Evolutionary conservation across 2,113 vertebrate genomes (phyloP).

Genomic region (Amphiprion ocellaris): DNA sequence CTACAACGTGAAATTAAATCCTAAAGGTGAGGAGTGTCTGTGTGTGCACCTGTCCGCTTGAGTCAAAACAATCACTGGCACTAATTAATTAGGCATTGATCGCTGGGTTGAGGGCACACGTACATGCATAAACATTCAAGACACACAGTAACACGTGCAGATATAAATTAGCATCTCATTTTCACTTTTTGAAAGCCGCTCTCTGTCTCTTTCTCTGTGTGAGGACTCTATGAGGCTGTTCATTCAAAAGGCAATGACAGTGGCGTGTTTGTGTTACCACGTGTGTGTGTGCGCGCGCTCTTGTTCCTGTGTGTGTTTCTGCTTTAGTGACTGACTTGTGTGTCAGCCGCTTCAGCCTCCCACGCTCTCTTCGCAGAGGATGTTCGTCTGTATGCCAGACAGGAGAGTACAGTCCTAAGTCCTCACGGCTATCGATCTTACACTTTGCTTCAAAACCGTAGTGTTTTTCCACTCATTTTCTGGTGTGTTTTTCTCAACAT

Average conservation of each 20-base stretch:
- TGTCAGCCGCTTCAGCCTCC: slow-evolving; percentile 77
- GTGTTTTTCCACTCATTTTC: slow-evolving; percentile 11
- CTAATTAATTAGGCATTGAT: slow-evolving; percentile 31
- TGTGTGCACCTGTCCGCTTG: slow-evolving; percentile 4
- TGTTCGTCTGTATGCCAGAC: slow-evolving; percentile 74
- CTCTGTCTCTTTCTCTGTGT: slow-evolving; percentile 53
- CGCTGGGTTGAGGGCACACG: slow-evolving; percentile 5
- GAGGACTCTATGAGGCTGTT: slow-evolving; percentile 53
- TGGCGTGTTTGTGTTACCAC: slow-evolving; percentile 68
- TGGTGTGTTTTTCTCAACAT: neutral
- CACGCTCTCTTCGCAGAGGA: slow-evolving; percentile 73
- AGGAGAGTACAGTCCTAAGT: slow-evolving; percentile 63
- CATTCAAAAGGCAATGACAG: slow-evolving; percentile 73
- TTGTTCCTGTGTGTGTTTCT: slow-evolving; percentile 58
- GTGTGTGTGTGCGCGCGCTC: slow-evolving; percentile 1
- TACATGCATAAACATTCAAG: slow-evolving; percentile 39
- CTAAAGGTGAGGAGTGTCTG: neutral
- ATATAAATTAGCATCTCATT: slow-evolving; percentile 51
- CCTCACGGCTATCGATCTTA: slow-evolving; percentile 51
- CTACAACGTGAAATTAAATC: neutral
- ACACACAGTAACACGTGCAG: slow-evolving; percentile 56
- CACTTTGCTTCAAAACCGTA: slow-evolving; percentile 25
- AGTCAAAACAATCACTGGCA: slow-evolving; percentile 22
- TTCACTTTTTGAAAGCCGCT: slow-evolving; percentile 60
- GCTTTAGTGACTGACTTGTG: slow-evolving; percentile 74